These are phyloP conservation scores for Drosophila sulfurigaster DNA, from an alignment of 1,140 invertebrate genomes.

Conservation along the genomic window DNA sequence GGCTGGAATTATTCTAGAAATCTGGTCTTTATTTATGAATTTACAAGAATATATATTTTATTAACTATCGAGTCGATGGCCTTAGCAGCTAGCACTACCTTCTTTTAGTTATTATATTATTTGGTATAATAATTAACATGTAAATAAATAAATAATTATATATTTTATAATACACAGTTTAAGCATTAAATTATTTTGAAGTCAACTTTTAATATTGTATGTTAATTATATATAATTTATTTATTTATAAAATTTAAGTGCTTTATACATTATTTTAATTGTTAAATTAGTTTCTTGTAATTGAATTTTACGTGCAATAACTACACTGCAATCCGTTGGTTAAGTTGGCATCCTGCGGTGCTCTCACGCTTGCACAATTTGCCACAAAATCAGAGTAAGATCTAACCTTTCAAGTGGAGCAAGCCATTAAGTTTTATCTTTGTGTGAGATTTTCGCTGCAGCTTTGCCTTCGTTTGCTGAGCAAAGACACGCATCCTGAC, in stretches of 20 bases:
- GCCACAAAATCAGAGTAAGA: conserved; percentile 66
- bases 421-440: conserved; percentile 70
- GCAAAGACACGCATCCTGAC: conserved; percentile 46
- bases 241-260: background rate
- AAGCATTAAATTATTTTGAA: too few relatives aligned
- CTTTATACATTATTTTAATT: background rate
- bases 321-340: background rate
- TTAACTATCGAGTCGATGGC: too few relatives aligned
- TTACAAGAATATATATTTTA: too few relatives aligned
- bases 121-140: too few relatives aligned
- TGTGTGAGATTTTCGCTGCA: conserved; percentile 49
- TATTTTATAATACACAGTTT: too few relatives aligned
- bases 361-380: conserved; percentile 51
- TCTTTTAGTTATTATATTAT: too few relatives aligned
- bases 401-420: conserved; percentile 67
- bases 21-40: too few relatives aligned
- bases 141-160: too few relatives aligned
- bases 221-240: too few relatives aligned
- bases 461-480: conserved; percentile 58
- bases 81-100: too few relatives aligned
- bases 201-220: too few relatives aligned
- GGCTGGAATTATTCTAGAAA: too few relatives aligned
- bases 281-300: background rate
- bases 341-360: conserved; percentile 14
- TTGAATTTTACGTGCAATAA: background rate